phyloP scores from a whole-genome alignment of 2,113 vertebrate genomes.

The Chloroceryle aenea region DNA sequence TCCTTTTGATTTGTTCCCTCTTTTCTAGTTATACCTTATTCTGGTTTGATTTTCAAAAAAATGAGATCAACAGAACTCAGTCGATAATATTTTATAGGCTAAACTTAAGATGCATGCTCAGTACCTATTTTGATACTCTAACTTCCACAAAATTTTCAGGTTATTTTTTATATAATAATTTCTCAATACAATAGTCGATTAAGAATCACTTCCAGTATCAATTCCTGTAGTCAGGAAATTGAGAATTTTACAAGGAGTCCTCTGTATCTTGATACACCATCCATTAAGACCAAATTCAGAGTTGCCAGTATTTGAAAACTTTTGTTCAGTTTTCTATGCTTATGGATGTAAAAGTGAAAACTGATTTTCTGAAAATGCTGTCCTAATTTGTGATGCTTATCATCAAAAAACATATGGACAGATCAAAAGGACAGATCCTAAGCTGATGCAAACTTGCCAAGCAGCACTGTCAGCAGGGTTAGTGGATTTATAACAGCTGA shows the following conservation, averaged over 20 bases:
- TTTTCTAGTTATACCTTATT: background rate
- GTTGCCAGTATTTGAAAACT: background rate
- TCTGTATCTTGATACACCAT: background rate
- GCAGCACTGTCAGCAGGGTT: background rate
- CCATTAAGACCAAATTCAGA: background rate
- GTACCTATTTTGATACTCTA: background rate
- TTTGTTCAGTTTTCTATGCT: background rate
- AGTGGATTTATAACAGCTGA: background rate
- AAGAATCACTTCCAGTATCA: background rate
- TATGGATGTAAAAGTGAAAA: background rate
- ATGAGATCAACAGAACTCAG: background rate
- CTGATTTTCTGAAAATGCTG: conserved; percentile 9
- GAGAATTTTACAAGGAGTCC: background rate
- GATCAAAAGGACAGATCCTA: background rate
- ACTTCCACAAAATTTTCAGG: background rate
- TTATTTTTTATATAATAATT: background rate
- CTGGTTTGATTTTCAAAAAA: background rate
- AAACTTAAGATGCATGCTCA: background rate
- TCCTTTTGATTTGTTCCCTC: background rate
- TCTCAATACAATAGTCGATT: background rate
- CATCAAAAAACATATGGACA: background rate
- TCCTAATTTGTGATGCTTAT: conserved; percentile 39
- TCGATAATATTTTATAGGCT: background rate
- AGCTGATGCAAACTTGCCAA: background rate
- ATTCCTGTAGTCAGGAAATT: background rate